phyloP scores from a whole-genome alignment of 2,797 vertebrate species.

The Benthosema pterotum region DNA sequence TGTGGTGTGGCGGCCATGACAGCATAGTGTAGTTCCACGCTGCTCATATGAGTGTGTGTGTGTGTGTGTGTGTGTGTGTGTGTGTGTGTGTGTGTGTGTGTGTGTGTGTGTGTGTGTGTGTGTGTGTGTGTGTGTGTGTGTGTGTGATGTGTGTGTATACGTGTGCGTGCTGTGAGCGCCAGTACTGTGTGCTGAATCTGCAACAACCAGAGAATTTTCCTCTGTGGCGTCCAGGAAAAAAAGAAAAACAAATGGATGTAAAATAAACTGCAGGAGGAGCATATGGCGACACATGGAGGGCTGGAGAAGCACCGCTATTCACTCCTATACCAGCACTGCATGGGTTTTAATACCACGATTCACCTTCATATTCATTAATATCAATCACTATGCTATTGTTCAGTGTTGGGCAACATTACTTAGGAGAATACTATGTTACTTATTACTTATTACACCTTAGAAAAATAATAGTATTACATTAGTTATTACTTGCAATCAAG shows the following conservation, averaged over 20 bases:
- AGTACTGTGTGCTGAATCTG: no score
- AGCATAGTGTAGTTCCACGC: constrained; percentile 10
- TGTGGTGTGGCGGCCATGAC: constrained; percentile 21
- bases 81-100: constrained; percentile 4
- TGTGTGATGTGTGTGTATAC: neutral
- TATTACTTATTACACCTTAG: no score
- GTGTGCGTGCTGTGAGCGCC: neutral
- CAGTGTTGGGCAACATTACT: no score
- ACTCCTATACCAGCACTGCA: no score
- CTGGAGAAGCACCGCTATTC: no score
- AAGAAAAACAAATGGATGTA: neutral
- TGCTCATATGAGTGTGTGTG: neutral
- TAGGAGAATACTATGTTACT: no score
- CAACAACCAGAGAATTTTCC: no score
- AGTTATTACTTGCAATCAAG: no score
- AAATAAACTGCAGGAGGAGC: neutral
- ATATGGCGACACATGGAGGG: neutral
- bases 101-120: constrained; percentile 1
- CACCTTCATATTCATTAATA: no score
- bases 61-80: neutral
- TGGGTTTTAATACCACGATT: no score
- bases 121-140: neutral
- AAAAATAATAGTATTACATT: no score
- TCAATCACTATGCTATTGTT: no score
- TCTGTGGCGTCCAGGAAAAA: neutral